Conservation (phyloP, 2,888 invertebrate species). For the Stramonita haemastoma region DNA sequence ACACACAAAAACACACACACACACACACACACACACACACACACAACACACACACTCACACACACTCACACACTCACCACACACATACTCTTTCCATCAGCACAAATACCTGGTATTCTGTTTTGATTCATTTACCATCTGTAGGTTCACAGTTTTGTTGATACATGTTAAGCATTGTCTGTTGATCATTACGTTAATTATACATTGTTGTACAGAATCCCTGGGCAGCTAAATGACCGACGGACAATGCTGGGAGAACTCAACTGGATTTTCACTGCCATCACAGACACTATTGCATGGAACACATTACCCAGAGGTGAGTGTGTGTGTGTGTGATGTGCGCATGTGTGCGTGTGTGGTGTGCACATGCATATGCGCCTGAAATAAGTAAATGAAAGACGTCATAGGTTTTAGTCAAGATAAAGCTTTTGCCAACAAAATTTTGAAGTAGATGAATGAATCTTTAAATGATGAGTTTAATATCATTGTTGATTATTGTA, state of each 20-base stretch:
- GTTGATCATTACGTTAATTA: neutral
- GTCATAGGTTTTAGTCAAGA: no score
- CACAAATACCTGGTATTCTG: neutral
- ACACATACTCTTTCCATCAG: neutral
- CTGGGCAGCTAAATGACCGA: constrained; percentile 94
- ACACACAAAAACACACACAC: neutral
- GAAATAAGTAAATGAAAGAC: neutral
- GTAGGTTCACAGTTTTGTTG: neutral
- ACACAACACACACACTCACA: neutral
- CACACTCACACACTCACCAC: neutral
- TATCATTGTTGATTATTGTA: no score
- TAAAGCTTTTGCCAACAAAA: no score
- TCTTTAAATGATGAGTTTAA: no score
- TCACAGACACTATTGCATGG: constrained; percentile 99
- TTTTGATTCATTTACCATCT: neutral
- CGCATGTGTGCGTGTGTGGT: neutral
- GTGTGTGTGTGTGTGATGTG: constrained; percentile 3
- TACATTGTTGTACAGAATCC: constrained; percentile 84
- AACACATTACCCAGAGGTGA: constrained; percentile 92
- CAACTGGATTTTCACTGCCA: constrained; percentile 99
- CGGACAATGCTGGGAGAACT: constrained; percentile 98
- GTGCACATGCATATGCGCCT: neutral
- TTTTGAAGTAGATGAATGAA: no score
- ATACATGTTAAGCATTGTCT: neutral
- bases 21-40: neutral